These are phyloP conservation scores for Macaca fascicularis DNA, from an alignment of 2,113 vertebrate species.

Conservation along the genomic window T2T-MFA8v1.1 NC_088391.1:75455501-75456000, in stretches of 20 bases:
- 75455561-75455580: background rate
- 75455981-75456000: background rate
- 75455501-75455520: background rate
- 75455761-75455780: background rate
- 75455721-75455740: background rate
- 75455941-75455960: background rate
- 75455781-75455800: background rate
- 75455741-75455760: background rate
- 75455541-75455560: background rate
- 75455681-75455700: background rate
- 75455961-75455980: background rate
- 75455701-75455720: background rate
- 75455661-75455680: background rate
- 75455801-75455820: background rate
- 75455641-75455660: background rate
- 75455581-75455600: background rate
- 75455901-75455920: background rate
- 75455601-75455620: background rate
- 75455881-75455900: background rate
- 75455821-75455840: background rate
- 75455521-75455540: background rate
- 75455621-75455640: background rate
- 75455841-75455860: conserved; percentile 1
- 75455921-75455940: background rate
- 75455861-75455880: background rate